Conservation (phyloP, 2,797 vertebrate genomes). For the Dryobates pubescens region DNA sequence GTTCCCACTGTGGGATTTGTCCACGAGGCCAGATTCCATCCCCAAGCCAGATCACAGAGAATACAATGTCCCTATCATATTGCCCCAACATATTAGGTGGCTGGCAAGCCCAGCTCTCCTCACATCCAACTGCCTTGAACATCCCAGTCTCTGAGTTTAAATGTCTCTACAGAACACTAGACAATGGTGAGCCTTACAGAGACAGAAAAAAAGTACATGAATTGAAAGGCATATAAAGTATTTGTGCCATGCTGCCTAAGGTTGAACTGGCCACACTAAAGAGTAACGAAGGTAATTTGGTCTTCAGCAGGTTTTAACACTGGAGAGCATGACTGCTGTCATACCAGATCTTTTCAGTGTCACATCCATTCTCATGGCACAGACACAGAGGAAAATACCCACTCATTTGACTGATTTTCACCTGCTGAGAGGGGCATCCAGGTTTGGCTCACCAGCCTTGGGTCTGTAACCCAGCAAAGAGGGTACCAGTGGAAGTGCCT, state of each 20-base stretch:
- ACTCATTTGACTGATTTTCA: background rate
- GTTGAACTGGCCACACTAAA: background rate
- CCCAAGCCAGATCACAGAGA: slow-evolving; percentile 12
- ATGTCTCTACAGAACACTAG: background rate
- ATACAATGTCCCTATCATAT: background rate
- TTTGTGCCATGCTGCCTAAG: background rate
- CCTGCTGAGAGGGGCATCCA: background rate
- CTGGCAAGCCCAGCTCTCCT: background rate
- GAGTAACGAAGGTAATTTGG: accelerated
- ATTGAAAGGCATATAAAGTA: background rate
- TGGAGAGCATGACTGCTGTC: background rate
- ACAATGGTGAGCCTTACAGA: background rate
- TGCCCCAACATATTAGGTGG: background rate
- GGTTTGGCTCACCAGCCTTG: accelerated
- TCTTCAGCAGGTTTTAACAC: background rate
- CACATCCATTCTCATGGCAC: background rate
- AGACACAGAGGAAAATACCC: background rate
- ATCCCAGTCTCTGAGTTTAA: background rate
- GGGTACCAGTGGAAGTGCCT: accelerated
- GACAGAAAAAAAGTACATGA: background rate
- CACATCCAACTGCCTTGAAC: background rate
- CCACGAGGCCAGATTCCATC: background rate
- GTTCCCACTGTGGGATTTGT: background rate
- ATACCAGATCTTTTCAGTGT: background rate
- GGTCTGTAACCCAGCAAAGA: background rate